phyloP scores from a whole-genome alignment of 2,797 vertebrate genomes.

The Phalanger gymnotis region DNA sequence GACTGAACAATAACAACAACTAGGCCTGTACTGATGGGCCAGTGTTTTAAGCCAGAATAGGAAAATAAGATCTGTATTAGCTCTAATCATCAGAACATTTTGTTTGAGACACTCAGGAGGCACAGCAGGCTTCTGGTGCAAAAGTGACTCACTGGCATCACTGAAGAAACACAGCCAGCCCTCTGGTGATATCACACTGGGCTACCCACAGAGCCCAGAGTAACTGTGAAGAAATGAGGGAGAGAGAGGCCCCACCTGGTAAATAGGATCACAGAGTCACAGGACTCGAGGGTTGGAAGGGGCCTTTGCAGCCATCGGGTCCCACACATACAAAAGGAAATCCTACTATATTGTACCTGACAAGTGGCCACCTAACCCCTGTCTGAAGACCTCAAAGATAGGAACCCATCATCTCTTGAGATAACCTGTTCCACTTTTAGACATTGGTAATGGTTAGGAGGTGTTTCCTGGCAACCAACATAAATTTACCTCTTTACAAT shows the following conservation, averaged over 20 bases:
- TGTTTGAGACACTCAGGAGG: slow-evolving; percentile 10
- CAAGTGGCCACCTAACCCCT: background rate
- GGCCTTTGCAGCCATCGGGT: background rate
- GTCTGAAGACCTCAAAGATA: background rate
- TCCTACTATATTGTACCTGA: background rate
- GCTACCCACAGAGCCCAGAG: background rate
- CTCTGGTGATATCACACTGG: background rate
- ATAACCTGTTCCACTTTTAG: background rate
- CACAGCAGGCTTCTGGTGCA: background rate
- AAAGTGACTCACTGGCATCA: background rate
- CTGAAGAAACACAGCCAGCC: background rate
- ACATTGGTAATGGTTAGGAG: background rate
- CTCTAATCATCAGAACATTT: background rate
- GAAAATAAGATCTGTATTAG: background rate
- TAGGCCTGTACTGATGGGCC: background rate
- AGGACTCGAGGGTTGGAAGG: background rate
- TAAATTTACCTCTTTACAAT: background rate
- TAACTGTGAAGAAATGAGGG: background rate
- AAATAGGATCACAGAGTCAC: background rate
- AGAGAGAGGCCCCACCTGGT: background rate
- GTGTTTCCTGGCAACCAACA: background rate
- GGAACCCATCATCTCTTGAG: background rate
- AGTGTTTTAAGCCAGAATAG: background rate
- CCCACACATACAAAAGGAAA: background rate
- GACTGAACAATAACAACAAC: background rate